Evolutionary conservation across 2,888 invertebrate species (phyloP), one percentile per base, ranked within the genome.

Genomic region (Orthosia gothica): DNA sequence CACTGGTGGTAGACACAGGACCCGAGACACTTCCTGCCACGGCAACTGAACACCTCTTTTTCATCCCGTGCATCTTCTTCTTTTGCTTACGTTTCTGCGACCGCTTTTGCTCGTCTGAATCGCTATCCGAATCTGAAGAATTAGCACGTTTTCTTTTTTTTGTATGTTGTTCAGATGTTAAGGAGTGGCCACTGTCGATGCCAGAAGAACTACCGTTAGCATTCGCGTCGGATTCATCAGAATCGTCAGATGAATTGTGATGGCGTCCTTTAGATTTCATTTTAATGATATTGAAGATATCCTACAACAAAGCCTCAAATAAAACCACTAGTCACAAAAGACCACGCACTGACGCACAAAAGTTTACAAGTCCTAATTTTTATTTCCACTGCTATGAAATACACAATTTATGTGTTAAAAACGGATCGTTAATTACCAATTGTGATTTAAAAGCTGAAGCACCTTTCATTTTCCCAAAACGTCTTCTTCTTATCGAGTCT

Each of bases 1-100:
- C 96, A 76, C 95, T 96, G 20, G 91, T 89, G 0, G 93, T 93
- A 13, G 94, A 94, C 63, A 92, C 84, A 47, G 71, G 75, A 20
- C 84, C 84, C 9, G 95, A 94, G 13, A 87, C 91, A 76, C 92
- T 93, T 26, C 90, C 90, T 5, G 88, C 92, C 5, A 87, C 91
- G 1, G 96, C 95, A 72, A 89, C 91, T 1, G 93, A 92, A 52
- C 94, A 95, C 76, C 93, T 92, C 83, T 95, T 96, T 88, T 94
- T 96, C 88, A 96, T 97, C n/a, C 88, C 90, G 75, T n/a, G n/a
- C n/a, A 96, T 96, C 86, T 96, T 96, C 92, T 96, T 97, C 91
- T 97, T 97, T 85, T 96, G 96, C 83, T 96, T 97, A 26, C 96
- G 95, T 89, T 96, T 96, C 82, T 96, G 96, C 9, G 92, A 87